A percentile compares a stretch with the other conserved stretches of the same genome.
Evolutionary conservation across 2,113 vertebrate genomes (phyloP).

Genomic region (Boulengeromyrus knoepffleri): DNA sequence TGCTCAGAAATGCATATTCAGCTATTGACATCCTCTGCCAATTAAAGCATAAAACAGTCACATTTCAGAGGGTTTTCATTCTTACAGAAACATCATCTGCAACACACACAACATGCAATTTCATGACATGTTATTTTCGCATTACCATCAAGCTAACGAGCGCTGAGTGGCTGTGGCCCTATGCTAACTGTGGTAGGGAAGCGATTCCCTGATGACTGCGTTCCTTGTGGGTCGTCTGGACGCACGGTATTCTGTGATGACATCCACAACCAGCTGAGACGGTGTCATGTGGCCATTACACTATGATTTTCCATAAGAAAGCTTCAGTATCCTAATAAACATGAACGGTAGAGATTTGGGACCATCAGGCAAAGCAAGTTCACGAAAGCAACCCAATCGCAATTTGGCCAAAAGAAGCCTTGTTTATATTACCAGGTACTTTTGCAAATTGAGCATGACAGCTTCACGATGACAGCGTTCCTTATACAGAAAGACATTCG

Average conservation of each 20-base stretch:
- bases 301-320: background rate
- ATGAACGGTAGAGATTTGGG: constrained; percentile 16
- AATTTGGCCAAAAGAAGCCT: background rate
- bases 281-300: no score
- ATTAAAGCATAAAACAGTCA: background rate
- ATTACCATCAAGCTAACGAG: background rate
- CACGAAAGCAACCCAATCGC: background rate
- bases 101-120: background rate
- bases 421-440: background rate
- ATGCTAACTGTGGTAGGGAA: background rate
- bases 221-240: background rate
- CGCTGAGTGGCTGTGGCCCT: background rate
- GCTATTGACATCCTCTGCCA: no score
- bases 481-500: background rate
- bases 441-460: constrained; percentile 10
- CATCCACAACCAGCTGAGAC: constrained; percentile 10
- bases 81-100: background rate
- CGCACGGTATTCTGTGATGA: background rate
- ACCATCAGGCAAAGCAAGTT: background rate
- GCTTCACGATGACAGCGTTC: background rate
- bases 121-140: background rate
- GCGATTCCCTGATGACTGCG: background rate
- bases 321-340: background rate
- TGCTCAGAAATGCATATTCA: background rate
- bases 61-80: background rate